Base-by-base conservation (phyloP, 2,888 invertebrate genomes). In the Stenoptilia bipunctidactyla region DNA sequence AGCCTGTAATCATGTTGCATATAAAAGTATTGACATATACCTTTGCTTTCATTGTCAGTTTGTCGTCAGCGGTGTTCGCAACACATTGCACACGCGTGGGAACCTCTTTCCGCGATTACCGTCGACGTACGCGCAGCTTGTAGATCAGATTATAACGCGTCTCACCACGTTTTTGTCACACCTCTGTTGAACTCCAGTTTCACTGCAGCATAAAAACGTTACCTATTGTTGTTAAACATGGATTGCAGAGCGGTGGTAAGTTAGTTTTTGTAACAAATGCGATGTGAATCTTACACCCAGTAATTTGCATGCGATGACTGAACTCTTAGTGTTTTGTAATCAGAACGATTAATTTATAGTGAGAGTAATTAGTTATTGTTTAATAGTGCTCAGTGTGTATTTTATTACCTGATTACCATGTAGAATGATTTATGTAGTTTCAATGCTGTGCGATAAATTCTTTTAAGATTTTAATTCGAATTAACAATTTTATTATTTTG, bases 181-280 rank as follows among this genome's bases (percentile, higher is more conserved):
- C 52, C 50, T 45, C 55, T 56, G 57, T 56, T 57, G 45, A 49
- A 46, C 42, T 53, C 70, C 67, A 69, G 62, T 79, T 77, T 61
- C 67, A 65, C 64, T 56, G 55, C 68, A 74, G 77, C 72, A 72
- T 41, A 36, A 27, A 38, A 41, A 55, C 15, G 25, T 56, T 56
- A 66, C 64, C 67, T 61, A 58, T 61, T 52, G 52, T 42, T 47
- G 45, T 50, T 46, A 50, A 66, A 56, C 59, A 82, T 82, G 82
- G 74, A 77, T 69, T 76, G 64, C 53, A 68, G 71, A 56, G 58
- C 62, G 41, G 56, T 62, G 76, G 82, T 82, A 56, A 60, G 80
- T 34, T n/a, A n/a, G 30, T 71, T 60, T 65, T 68, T 65, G 40
- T 41, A 41, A 46, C 13, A 39, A 43, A 45, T 45, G 46, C 48